Conservation (phyloP, 2,113 vertebrate genomes). For the Cyrtonyx montezumae region DNA sequence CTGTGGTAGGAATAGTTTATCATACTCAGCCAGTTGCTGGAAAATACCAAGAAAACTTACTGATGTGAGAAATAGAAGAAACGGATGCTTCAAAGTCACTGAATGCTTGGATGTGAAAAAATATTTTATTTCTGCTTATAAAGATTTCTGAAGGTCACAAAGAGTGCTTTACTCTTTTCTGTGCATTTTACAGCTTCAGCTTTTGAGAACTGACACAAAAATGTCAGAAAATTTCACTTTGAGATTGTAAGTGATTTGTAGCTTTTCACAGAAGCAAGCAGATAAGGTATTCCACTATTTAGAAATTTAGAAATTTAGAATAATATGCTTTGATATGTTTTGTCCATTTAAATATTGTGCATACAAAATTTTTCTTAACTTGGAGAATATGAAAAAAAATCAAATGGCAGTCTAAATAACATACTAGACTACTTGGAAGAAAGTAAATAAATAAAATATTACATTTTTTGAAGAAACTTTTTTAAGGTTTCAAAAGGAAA, state of each 20-base stretch:
- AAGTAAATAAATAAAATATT: neutral
- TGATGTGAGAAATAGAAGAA: neutral
- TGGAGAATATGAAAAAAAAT: neutral
- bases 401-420: neutral
- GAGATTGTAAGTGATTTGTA: neutral
- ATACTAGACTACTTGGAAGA: neutral
- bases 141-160: neutral
- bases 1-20: neutral
- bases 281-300: neutral
- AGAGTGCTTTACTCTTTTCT: neutral
- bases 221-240: neutral
- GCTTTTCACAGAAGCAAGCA: neutral
- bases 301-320: neutral
- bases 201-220: neutral
- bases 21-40: neutral
- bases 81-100: neutral
- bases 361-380: neutral
- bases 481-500: neutral
- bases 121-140: neutral
- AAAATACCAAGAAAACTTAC: neutral
- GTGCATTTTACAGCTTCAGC: neutral
- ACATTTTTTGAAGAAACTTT: neutral
- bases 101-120: fast-evolving
- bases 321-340: neutral
- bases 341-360: neutral